phyloP scores from a whole-genome alignment of 1,140 invertebrate species.

The Proctacanthus coquilletti region DNA sequence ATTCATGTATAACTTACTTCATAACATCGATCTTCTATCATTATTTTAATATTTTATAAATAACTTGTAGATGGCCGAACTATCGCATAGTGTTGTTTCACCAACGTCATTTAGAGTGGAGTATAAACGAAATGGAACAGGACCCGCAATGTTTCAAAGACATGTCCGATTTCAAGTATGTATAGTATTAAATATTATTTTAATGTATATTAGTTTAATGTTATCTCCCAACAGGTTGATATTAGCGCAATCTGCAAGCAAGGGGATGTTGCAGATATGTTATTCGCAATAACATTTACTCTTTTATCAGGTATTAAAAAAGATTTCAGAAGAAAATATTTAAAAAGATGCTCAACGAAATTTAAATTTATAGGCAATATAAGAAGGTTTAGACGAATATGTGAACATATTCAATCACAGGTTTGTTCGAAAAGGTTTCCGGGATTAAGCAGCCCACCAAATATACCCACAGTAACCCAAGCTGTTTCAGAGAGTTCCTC shows the following conservation, averaged over 20 bases:
- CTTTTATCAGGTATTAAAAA: slow-evolving; percentile 64
- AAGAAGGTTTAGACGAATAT: slow-evolving; percentile 83
- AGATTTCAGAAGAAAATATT: background rate
- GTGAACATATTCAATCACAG: slow-evolving; percentile 88
- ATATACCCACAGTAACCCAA: slow-evolving; percentile 40
- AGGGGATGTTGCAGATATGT: slow-evolving; percentile 59
- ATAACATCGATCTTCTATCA: background rate
- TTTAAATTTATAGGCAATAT: slow-evolving; percentile 59
- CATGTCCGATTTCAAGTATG: slow-evolving; percentile 87
- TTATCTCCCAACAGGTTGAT: slow-evolving; percentile 48
- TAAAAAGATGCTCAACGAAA: background rate
- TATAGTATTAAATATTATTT: background rate
- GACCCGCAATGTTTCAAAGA: slow-evolving; percentile 88
- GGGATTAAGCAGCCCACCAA: slow-evolving; percentile 43
- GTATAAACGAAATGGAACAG: slow-evolving; percentile 84
- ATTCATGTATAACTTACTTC: too few relatives aligned
- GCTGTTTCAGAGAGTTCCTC: slow-evolving; percentile 53
- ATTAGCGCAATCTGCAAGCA: slow-evolving; percentile 55
- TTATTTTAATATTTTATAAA: background rate
- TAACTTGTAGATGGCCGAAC: slow-evolving; percentile 76
- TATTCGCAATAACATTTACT: slow-evolving; percentile 93
- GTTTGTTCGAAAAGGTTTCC: slow-evolving; percentile 43
- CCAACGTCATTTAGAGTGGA: slow-evolving; percentile 97
- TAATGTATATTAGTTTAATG: slow-evolving; percentile 6
- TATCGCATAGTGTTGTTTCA: slow-evolving; percentile 95